These are phyloP conservation scores for Orius insidiosus DNA, from an alignment of 1,140 invertebrate genomes.

Conservation along the genomic window DNA sequence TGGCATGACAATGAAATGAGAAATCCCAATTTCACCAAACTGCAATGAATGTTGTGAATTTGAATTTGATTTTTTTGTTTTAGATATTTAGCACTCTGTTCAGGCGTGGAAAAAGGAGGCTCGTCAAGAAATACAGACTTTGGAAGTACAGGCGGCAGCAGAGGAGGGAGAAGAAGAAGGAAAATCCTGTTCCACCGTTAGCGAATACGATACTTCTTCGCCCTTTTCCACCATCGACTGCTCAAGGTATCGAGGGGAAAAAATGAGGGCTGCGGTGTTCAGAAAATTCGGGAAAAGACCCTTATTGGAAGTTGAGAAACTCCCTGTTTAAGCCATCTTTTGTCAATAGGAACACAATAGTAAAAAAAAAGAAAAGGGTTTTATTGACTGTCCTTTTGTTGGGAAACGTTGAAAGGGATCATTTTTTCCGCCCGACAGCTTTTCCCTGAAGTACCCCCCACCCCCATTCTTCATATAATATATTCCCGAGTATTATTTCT, in stretches of 20 bases:
- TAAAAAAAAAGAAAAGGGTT: no score
- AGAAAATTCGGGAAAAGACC: neutral
- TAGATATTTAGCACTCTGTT: conserved; percentile 74
- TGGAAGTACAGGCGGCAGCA: conserved; percentile 33
- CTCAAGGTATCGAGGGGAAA: neutral
- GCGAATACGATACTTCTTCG: conserved; percentile 16
- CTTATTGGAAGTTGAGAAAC: neutral
- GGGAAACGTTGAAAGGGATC: no score
- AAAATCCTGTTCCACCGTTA: conserved; percentile 12
- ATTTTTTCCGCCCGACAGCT: no score
- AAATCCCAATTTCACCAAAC: neutral
- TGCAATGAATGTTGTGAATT: neutral
- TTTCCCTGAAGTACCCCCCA: no score
- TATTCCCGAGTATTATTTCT: no score
- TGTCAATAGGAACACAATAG: no score
- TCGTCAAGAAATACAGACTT: conserved; percentile 62
- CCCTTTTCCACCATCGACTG: conserved; percentile 12
- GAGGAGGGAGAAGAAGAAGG: conserved; percentile 21
- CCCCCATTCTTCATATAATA: no score
- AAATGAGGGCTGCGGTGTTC: neutral
- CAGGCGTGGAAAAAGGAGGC: conserved; percentile 62
- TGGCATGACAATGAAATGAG: no score
- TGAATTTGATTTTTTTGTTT: conserved; percentile 15
- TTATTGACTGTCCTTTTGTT: no score
- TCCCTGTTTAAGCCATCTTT: no score